Percentiles rank a stretch among this genome's conserved stretches.
phyloP scores from a whole-genome alignment of 2,888 invertebrate genomes.

The Hipparchia semele region DNA sequence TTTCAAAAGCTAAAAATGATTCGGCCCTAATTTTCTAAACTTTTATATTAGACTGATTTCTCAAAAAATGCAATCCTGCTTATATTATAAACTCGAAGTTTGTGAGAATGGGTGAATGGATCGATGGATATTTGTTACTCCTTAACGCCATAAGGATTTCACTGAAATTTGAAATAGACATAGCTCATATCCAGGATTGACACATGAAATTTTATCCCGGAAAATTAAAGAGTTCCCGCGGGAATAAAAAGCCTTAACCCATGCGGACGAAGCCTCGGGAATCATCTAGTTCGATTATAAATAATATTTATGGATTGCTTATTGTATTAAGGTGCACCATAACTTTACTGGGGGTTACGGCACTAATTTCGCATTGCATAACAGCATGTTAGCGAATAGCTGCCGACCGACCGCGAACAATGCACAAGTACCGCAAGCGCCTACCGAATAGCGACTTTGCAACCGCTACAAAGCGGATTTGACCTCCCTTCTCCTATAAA shows the following conservation, averaged over 20 bases:
- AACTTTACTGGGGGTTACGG: slow-evolving; percentile 6
- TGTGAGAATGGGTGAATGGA: too few species aligned
- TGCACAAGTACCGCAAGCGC: slow-evolving; percentile 48
- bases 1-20: background rate
- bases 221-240: too few species aligned
- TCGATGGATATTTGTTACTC: too few species aligned
- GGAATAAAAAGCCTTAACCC: too few species aligned
- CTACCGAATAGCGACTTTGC: slow-evolving; percentile 43
- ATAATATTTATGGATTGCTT: background rate
- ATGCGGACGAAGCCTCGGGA: too few species aligned
- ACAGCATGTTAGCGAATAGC: slow-evolving; percentile 44
- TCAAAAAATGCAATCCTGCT: too few species aligned
- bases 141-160: too few species aligned
- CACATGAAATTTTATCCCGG: too few species aligned
- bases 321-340: background rate
- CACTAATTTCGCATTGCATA: slow-evolving; percentile 17
- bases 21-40: background rate
- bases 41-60: too few species aligned
- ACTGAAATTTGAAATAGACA: too few species aligned
- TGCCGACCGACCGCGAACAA: slow-evolving; percentile 45
- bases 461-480: slow-evolving; percentile 40
- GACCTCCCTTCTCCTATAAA: slow-evolving; percentile 43
- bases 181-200: too few species aligned
- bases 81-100: too few species aligned
- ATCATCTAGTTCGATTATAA: background rate